These are phyloP conservation scores for Hiodon alosoides DNA, from an alignment of 2,113 vertebrate species.

Conservation along the genomic window DNA sequence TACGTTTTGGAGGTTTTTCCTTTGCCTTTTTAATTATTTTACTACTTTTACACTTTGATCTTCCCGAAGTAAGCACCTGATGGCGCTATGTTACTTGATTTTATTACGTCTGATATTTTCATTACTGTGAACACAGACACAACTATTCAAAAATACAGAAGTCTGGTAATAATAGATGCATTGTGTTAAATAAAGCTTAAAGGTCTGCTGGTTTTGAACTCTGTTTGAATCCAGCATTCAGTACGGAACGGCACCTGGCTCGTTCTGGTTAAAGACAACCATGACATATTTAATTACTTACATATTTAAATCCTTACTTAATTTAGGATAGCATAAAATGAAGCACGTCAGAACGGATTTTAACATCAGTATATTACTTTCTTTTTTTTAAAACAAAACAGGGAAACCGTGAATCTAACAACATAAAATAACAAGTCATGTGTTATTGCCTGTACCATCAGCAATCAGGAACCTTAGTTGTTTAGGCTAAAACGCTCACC, in stretches of 20 bases:
- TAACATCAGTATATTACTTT: too few relatives aligned
- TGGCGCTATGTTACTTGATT: constrained; percentile 20
- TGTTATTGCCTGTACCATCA: too few relatives aligned
- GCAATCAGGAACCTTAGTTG: too few relatives aligned
- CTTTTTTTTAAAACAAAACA: too few relatives aligned
- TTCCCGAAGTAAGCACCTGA: constrained; percentile 13
- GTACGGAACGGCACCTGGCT: neutral
- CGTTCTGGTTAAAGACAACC: neutral
- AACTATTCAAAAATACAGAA: too few relatives aligned
- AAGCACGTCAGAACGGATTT: too few relatives aligned
- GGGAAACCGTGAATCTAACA: too few relatives aligned
- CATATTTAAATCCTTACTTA: neutral
- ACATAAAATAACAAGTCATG: too few relatives aligned
- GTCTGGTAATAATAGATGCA: neutral
- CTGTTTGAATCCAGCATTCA: neutral
- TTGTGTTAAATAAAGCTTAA: neutral
- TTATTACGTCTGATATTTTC: neutral
- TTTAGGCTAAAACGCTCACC: too few relatives aligned
- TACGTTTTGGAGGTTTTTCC: neutral
- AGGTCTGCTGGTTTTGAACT: too few relatives aligned
- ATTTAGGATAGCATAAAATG: neutral
- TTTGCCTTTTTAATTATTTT: neutral
- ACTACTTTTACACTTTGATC: neutral
- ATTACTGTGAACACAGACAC: neutral
- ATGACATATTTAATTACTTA: neutral